Evolutionary conservation across 2,888 invertebrate species (phyloP).

Genomic region (Meteorus cinctellus): DNA sequence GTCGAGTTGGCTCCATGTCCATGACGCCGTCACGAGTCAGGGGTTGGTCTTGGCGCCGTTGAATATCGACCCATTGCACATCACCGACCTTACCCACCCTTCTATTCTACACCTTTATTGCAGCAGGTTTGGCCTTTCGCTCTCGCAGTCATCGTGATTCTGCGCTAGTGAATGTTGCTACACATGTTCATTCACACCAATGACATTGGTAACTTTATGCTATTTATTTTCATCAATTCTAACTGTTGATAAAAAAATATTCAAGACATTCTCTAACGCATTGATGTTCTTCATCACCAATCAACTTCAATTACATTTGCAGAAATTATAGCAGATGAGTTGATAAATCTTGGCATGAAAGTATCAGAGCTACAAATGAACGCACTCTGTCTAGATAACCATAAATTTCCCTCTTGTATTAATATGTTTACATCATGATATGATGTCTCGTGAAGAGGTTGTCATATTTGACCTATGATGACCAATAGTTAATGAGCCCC

Average conservation of each 20-base stretch:
- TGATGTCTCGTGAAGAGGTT: constrained; percentile 39
- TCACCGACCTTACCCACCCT: constrained; percentile 42
- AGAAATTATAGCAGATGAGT: too few species aligned
- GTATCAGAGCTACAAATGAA: too few species aligned
- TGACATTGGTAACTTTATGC: too few species aligned
- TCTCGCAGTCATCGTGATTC: neutral
- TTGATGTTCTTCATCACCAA: too few species aligned
- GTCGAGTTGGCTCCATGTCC: constrained; percentile 44
- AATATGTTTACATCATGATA: constrained; percentile 29
- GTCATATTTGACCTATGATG: constrained; percentile 56
- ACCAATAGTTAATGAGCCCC: constrained; percentile 58
- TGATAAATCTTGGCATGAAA: too few species aligned
- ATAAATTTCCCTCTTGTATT: constrained; percentile 28
- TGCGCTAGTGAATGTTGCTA: constrained; percentile 5
- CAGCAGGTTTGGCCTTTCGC: neutral
- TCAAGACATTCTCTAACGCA: too few species aligned
- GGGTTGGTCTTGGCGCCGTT: constrained; percentile 55
- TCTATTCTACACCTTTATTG: constrained; percentile 11
- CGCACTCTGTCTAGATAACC: neutral
- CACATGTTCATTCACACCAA: neutral
- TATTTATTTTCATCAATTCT: too few species aligned
- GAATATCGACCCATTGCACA: constrained; percentile 58
- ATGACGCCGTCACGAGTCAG: constrained; percentile 44
- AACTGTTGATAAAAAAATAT: too few species aligned
- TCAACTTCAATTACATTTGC: too few species aligned